A percentile compares a stretch with the other conserved stretches of the same genome.
Conservation (phyloP, 2,888 invertebrate genomes). For the Torymus tubicola region DNA sequence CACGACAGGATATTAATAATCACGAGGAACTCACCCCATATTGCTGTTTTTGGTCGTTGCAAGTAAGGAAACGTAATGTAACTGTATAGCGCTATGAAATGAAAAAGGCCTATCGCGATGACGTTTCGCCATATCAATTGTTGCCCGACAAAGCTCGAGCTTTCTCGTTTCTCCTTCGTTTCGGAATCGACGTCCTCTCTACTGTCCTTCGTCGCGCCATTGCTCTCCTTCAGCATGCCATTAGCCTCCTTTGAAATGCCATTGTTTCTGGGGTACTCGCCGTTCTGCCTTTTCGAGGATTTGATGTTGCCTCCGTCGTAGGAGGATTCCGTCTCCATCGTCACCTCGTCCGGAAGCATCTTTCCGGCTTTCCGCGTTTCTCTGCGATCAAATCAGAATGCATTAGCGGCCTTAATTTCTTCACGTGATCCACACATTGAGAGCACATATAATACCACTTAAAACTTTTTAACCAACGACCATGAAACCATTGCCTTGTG, state of each 20-base stretch:
- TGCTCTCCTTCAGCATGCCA: constrained; percentile 2
- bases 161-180: neutral
- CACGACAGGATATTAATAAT: neutral
- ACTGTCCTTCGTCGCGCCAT: constrained; percentile 2
- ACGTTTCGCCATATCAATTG: constrained; percentile 81
- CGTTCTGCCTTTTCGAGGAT: neutral
- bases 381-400: constrained; percentile 23
- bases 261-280: constrained; percentile 12
- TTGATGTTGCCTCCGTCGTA: constrained; percentile 12
- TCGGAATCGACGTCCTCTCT: neutral
- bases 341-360: constrained; percentile 43
- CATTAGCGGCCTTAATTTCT: constrained; percentile 24
- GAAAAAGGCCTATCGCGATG: constrained; percentile 78
- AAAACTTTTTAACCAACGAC: constrained; percentile 43
- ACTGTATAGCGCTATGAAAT: constrained; percentile 75
- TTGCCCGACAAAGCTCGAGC: constrained; percentile 11
- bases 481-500: constrained; percentile 50
- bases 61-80: constrained; percentile 70
- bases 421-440: neutral
- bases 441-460: constrained; percentile 36
- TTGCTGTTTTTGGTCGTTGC: constrained; percentile 74
- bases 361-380: constrained; percentile 6
- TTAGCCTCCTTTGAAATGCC: constrained; percentile 4
- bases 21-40: constrained; percentile 79
- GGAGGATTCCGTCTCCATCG: constrained; percentile 1